Conservation (phyloP, 1,140 invertebrate genomes). For the Magallana angulata region DNA sequence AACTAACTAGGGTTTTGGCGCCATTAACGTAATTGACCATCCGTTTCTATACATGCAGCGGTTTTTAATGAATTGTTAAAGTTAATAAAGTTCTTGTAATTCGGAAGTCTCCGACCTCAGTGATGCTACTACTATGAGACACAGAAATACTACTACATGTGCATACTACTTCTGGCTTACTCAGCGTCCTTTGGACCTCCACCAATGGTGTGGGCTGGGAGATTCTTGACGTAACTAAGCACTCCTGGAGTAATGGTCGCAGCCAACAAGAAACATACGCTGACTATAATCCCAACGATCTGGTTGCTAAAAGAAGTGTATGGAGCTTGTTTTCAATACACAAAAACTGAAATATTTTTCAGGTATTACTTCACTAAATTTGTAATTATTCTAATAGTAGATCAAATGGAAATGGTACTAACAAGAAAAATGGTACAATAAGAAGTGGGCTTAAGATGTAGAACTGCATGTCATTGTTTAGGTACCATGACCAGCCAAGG, state of each 20-base stretch:
- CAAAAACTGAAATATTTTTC: no score
- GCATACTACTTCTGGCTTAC: background rate
- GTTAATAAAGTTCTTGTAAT: no score
- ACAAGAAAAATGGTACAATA: conserved; percentile 67
- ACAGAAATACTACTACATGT: no score
- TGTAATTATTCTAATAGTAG: background rate
- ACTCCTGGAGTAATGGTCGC: conserved; percentile 25
- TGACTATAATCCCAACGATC: background rate
- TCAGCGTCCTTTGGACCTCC: conserved; percentile 8
- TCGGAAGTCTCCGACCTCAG: no score
- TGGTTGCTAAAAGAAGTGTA: background rate
- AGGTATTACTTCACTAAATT: background rate
- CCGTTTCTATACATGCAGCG: no score
- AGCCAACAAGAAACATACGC: background rate
- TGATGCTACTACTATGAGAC: no score
- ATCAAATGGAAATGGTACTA: conserved; percentile 45
- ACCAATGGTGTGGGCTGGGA: background rate
- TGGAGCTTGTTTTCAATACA: background rate
- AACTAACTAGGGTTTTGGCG: no score
- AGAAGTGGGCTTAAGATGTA: conserved; percentile 86
- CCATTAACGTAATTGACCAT: no score
- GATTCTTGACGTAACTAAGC: background rate
- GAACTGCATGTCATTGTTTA: conserved; percentile 90
- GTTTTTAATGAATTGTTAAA: no score
- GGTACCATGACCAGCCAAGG: conserved; percentile 86